phyloP scores from a whole-genome alignment of 2,888 invertebrate genomes.

The Drosophila lacicola region DNA sequence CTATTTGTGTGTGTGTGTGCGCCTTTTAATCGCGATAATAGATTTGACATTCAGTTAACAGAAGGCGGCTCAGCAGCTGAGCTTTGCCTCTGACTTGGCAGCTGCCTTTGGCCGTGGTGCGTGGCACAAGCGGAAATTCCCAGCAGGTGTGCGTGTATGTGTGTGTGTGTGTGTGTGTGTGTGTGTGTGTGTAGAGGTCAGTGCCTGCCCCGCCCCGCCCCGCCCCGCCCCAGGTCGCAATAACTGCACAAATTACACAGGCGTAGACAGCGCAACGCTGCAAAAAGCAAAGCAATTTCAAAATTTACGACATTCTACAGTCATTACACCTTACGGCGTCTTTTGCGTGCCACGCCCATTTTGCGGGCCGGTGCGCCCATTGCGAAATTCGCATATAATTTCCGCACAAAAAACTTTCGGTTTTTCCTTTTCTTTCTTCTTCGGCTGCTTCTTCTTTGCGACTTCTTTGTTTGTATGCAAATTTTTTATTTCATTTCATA shows the following conservation, averaged over 20 bases:
- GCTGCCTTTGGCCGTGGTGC: constrained; percentile 27
- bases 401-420: constrained; percentile 66
- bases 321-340: constrained; percentile 75
- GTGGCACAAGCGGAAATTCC: constrained; percentile 53
- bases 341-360: constrained; percentile 51
- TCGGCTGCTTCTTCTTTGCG: constrained; percentile 2
- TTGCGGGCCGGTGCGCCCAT: constrained; percentile 62
- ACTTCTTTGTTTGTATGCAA: constrained; percentile 65
- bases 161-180: neutral
- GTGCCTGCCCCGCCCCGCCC: constrained; percentile 6
- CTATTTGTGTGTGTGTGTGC: constrained; percentile 16
- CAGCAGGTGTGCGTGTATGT: constrained; percentile 44
- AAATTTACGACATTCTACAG: constrained; percentile 78
- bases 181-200: constrained; percentile 13
- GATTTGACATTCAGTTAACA: constrained; percentile 78
- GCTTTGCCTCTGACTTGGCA: constrained; percentile 2
- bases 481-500: constrained; percentile 66
- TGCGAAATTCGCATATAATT: constrained; percentile 76
- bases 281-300: constrained; percentile 69
- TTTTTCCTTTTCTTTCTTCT: constrained; percentile 24
- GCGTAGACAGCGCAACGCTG: constrained; percentile 52
- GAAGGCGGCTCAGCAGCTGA: constrained; percentile 21
- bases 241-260: constrained; percentile 65
- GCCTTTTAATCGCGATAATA: constrained; percentile 66
- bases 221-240: constrained; percentile 19